Conservation (phyloP, 2,888 invertebrate genomes). For the Leucania comma region DNA sequence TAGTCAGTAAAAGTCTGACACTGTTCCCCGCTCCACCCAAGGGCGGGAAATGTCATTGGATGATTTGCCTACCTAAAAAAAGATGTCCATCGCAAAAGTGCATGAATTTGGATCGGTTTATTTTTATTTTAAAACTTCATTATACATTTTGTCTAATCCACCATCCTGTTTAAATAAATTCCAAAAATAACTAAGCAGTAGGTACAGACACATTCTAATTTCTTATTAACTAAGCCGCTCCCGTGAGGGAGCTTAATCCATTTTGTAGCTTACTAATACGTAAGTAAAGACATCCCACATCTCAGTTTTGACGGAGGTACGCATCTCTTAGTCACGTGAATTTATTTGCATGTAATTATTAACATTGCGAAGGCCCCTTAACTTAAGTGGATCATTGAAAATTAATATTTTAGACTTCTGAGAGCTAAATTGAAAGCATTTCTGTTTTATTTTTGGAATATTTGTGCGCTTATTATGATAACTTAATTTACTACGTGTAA, state of each 20-base stretch:
- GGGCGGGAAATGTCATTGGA: too few species aligned
- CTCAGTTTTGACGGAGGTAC: conserved; percentile 76
- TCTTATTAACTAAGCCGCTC: conserved; percentile 78
- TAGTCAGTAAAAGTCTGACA: too few species aligned
- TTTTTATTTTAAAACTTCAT: too few species aligned
- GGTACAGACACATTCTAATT: conserved; percentile 71
- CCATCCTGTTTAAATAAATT: too few species aligned
- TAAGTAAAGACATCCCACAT: conserved; percentile 76
- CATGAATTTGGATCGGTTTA: too few species aligned
- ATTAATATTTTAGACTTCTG: conserved; percentile 29
- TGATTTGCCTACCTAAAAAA: too few species aligned
- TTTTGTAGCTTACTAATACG: conserved; percentile 78
- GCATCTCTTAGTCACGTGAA: conserved; percentile 67
- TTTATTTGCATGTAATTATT: conserved; percentile 70
- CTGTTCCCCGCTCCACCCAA: too few species aligned
- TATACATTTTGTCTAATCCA: too few species aligned
- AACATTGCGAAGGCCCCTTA: conserved; percentile 50
- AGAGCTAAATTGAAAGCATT: conserved; percentile 22
- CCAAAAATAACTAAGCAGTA: conserved; percentile 17
- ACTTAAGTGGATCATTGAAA: conserved; percentile 38
- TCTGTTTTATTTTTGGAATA: background rate
- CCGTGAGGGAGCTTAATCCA: conserved; percentile 76
- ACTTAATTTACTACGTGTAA: background rate
- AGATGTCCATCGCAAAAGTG: too few species aligned
- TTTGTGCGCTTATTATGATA: background rate